Base-by-base conservation (phyloP, 2,797 vertebrate species). In the Cyprinodon diabolis region DNA sequence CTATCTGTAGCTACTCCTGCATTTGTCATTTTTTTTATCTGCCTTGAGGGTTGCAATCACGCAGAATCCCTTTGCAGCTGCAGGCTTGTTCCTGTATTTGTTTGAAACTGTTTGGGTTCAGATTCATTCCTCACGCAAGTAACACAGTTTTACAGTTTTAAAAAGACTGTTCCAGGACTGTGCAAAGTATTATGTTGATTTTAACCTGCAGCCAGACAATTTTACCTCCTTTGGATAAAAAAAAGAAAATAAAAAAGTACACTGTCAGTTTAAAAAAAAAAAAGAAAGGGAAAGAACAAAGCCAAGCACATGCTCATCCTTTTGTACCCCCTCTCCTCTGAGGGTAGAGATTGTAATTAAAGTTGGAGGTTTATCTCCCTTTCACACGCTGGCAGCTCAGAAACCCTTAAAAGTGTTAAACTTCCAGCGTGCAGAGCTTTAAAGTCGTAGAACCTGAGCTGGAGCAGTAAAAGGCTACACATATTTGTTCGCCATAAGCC, bases 301-400 rank as follows among this genome's bases (percentile, higher is more conserved):
- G 81, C 84, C 82, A 47, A 84, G 69, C 72, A 78, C 86, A 72
- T 85, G 91, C 94, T 76, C 51, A 21, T 52, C 40, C 90, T 91
- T 92, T 89, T 81, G 93, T 94, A 73, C 75, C 87, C 79, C 87
- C 93, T 94, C 94, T 93, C 89, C 94, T 91, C 89, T 95, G 93
- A 91, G 84, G 84, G 70, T 85, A 90, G 74, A 89, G 84, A 92
- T 75, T 95, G 90, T 94, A 94, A 94, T 96, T 94, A 80, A 93
- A 93, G 92, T 93, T 92, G 92, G 91, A 89, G 91, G 93, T 96
- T 91, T 97, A 96, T 97, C 96, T 96, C 93, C 86, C 85, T 90
- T 87, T 86, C 92, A 90, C 95, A 97, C 95, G 89, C 91, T 85
- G 81, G 83, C 90, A 87, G 86, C 94, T 95, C 95, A 92, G 91